Conservation (phyloP, 2,113 vertebrate species). For the Manacus vitellinus region DNA sequence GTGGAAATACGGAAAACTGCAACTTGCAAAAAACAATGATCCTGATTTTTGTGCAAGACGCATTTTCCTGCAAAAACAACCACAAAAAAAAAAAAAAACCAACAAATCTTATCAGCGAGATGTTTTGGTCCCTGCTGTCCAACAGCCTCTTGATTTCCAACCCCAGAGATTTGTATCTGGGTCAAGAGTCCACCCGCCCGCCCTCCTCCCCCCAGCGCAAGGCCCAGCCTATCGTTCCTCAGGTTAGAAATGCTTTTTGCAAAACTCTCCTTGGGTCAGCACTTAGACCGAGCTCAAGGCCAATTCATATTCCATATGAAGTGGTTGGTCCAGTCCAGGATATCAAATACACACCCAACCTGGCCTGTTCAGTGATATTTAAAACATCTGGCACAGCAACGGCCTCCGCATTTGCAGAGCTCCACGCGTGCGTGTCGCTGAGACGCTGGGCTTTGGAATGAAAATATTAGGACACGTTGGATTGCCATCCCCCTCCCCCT, state of each 20-base stretch:
- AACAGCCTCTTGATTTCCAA: conserved; percentile 4
- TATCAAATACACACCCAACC: not conserved
- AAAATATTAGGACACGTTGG: not conserved
- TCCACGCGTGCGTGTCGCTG: not conserved
- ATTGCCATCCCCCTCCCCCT: not conserved
- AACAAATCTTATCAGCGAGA: conserved; percentile 37
- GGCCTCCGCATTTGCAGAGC: not conserved
- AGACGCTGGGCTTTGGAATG: not conserved
- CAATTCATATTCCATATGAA: conserved; percentile 29
- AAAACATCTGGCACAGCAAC: conserved; percentile 15
- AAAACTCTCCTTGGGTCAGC: conserved; percentile 30
- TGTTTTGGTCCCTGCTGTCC: conserved; percentile 1
- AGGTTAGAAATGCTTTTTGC: conserved; percentile 26
- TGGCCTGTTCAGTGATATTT: not conserved
- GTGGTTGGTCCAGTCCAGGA: not conserved
- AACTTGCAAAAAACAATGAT: not conserved
- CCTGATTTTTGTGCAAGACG: not conserved
- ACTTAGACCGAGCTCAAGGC: not conserved
- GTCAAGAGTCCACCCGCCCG: not conserved
- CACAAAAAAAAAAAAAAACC: not conserved
- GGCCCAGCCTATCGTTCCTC: not conserved
- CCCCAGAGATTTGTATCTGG: conserved; percentile 48
- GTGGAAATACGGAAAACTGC: not conserved
- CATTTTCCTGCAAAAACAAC: not conserved
- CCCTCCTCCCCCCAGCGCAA: not conserved